Evolutionary conservation across 2,888 invertebrate species (phyloP).

Genomic region (Alentia gelatinosa): DNA sequence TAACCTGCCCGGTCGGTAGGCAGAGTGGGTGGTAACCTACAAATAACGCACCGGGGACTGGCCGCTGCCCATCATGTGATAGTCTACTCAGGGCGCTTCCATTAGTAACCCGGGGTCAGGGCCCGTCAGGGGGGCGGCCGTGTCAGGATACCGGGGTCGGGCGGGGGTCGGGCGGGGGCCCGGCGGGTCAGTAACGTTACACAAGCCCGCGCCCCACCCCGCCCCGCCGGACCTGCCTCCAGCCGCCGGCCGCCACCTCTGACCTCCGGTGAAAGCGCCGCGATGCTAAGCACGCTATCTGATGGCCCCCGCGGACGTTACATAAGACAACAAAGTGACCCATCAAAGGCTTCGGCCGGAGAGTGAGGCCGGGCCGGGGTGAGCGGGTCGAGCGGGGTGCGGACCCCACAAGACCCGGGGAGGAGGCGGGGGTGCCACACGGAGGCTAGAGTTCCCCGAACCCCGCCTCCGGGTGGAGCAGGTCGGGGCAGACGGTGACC

Average conservation of each 20-base stretch:
- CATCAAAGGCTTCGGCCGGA: not conserved
- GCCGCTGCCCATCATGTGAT: not conserved
- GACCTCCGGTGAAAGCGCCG: slow-evolving; percentile 3
- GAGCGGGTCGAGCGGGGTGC: not conserved
- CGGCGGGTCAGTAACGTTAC: slow-evolving; percentile 30
- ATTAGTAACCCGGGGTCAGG: slow-evolving; percentile 53
- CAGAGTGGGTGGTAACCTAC: not conserved
- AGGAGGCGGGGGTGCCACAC: not conserved
- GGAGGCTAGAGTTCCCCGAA: not conserved
- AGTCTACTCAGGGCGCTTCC: not conserved
- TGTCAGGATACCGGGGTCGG: slow-evolving; percentile 32
- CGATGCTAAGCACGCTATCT: slow-evolving; percentile 45
- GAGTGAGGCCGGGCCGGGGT: not conserved
- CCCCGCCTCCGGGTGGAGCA: not conserved
- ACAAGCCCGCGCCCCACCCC: not conserved
- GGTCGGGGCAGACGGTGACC: not conserved
- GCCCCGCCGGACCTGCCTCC: not conserved
- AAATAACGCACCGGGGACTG: not conserved
- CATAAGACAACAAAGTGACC: slow-evolving; percentile 48
- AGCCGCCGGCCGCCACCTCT: slow-evolving; percentile 16
- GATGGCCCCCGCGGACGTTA: slow-evolving; percentile 29
- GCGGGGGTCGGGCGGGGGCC: not conserved
- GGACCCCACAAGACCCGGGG: not conserved
- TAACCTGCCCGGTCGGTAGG: not conserved
- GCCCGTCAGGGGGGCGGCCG: not conserved